phyloP scores from a whole-genome alignment of 2,888 invertebrate genomes.

The Argyresthia goedartella region DNA sequence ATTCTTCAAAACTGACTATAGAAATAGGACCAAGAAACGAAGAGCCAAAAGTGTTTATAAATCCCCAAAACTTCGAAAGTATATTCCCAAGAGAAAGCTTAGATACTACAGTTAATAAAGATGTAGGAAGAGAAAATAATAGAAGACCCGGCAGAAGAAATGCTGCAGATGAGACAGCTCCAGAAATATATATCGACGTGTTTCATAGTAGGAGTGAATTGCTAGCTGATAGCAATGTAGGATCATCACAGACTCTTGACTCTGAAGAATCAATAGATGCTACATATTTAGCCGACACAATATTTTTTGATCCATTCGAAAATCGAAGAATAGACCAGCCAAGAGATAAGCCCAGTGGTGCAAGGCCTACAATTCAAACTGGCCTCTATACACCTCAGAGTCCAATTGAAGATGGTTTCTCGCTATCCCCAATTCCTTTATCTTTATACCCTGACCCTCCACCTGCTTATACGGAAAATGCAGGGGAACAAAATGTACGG shows the following conservation, averaged over 20 bases:
- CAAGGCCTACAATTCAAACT: too few species aligned
- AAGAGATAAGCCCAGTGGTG: background rate
- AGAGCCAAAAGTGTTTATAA: too few species aligned
- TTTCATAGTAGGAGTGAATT: background rate
- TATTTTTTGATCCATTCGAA: conserved; percentile 51
- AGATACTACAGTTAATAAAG: too few species aligned
- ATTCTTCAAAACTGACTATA: too few species aligned
- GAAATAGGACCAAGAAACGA: too few species aligned
- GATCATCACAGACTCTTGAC: conserved; percentile 10
- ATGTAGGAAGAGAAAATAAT: background rate
- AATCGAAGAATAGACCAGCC: conserved; percentile 33
- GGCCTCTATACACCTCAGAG: too few species aligned
- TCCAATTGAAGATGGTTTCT: conserved; percentile 22
- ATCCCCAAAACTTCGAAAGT: too few species aligned
- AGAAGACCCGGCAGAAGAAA: background rate
- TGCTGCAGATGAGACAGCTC: background rate
- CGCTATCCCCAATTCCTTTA: conserved; percentile 27
- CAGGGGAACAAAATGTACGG: background rate
- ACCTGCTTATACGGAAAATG: conserved; percentile 37
- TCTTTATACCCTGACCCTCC: conserved; percentile 42
- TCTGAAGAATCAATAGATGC: conserved; percentile 14
- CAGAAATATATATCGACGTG: background rate
- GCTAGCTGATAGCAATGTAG: background rate
- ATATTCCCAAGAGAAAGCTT: too few species aligned
- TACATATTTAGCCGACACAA: conserved; percentile 40